phyloP scores from a whole-genome alignment of 92 coral and sea anemone genomes.

The Metridium senile region DNA sequence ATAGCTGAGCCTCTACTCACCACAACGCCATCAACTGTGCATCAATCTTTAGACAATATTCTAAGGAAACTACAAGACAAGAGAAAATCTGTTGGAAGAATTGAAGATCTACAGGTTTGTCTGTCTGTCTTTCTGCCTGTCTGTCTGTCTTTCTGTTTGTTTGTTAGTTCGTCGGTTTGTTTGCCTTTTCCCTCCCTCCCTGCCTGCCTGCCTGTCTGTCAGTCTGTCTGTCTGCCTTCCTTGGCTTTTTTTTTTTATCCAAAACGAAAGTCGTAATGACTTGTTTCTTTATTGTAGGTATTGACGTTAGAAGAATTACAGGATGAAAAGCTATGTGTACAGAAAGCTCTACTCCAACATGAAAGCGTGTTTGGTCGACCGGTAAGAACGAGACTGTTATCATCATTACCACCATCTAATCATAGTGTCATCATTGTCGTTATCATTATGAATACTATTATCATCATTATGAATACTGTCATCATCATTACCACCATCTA shows the following conservation, averaged over 20 bases:
- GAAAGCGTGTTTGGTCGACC: conserved; percentile 97
- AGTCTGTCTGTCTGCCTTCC: background rate
- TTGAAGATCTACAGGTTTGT: conserved; percentile 75
- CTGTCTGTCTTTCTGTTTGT: background rate
- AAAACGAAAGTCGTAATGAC: too few species aligned
- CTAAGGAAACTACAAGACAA: conserved; percentile 83
- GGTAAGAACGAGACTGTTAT: conserved; percentile 44
- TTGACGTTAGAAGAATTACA: conserved; percentile 83
- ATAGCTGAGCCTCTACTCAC: conserved; percentile 76
- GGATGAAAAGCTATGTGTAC: conserved; percentile 92
- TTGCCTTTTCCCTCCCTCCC: background rate
- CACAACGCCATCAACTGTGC: conserved; percentile 83
- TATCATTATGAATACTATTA: too few species aligned
- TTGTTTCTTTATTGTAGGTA: too few species aligned
- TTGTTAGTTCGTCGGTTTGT: background rate
- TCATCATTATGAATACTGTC: too few species aligned
- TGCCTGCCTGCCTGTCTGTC: background rate
- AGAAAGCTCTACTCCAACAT: conserved; percentile 90
- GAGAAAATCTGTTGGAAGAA: conserved; percentile 72
- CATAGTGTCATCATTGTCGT: too few species aligned
- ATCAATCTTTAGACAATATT: conserved; percentile 80
- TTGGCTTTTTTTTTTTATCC: background rate
- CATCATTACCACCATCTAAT: too few species aligned
- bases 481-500: too few species aligned
- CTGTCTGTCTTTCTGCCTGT: background rate